Conservation (phyloP, 2,113 vertebrate genomes). For the Elephantulus edwardii region DNA sequence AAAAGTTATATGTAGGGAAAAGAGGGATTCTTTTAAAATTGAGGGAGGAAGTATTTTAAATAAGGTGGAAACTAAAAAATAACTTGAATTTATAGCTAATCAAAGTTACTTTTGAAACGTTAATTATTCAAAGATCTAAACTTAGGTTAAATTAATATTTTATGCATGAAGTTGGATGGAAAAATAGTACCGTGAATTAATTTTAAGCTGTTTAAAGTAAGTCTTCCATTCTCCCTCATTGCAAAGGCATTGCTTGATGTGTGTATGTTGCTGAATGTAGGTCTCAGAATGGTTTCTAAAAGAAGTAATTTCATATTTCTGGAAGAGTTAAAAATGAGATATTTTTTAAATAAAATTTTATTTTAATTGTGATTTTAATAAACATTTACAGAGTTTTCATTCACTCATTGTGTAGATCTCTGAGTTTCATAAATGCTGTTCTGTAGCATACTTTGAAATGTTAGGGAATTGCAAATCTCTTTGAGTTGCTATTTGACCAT, state of each 20-base stretch:
- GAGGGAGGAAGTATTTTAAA: conserved; percentile 6
- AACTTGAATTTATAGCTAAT: conserved; percentile 56
- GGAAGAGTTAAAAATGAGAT: conserved; percentile 58
- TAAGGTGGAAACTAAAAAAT: conserved; percentile 36
- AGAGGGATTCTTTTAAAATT: conserved; percentile 7
- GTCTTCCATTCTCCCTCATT: not conserved
- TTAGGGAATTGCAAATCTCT: conserved; percentile 14
- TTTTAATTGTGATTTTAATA: too few species aligned
- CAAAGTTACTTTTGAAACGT: conserved; percentile 66
- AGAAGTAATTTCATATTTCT: not conserved
- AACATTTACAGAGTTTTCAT: too few species aligned
- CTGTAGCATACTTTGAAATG: not conserved
- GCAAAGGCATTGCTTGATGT: conserved; percentile 39
- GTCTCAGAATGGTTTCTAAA: conserved; percentile 52
- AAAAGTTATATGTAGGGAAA: not conserved
- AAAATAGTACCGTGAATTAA: conserved; percentile 66
- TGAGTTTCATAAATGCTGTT: conserved; percentile 20
- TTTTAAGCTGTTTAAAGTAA: conserved; percentile 71
- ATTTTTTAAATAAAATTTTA: too few species aligned
- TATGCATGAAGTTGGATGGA: conserved; percentile 67
- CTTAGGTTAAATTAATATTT: conserved; percentile 66
- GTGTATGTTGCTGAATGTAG: conserved; percentile 30
- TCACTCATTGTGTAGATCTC: too few species aligned
- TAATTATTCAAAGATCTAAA: conserved; percentile 68
- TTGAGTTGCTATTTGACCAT: not conserved